These are phyloP conservation scores for Hemichromis elongatus DNA, from an alignment of 2,113 vertebrate species.

Conservation along the genomic window DNA sequence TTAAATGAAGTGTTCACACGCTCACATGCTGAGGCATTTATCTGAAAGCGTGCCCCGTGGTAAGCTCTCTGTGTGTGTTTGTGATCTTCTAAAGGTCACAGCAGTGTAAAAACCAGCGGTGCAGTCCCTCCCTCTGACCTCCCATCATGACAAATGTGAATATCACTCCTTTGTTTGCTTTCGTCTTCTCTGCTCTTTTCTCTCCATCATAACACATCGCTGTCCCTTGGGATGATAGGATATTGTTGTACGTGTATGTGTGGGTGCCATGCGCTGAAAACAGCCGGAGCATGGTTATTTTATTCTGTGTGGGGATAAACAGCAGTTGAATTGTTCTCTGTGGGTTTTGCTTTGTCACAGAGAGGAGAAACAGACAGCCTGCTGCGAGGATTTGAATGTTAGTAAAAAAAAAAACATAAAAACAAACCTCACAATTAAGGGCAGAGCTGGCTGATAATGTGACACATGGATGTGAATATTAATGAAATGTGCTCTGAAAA, in stretches of 20 bases:
- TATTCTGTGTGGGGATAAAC: neutral
- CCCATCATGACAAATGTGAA: conserved; percentile 4
- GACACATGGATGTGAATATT: neutral
- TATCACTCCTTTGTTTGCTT: neutral
- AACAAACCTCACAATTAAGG: neutral
- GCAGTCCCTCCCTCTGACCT: conserved; percentile 5
- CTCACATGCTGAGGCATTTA: neutral
- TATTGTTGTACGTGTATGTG: neutral
- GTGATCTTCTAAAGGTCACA: conserved; percentile 23
- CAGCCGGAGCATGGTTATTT: neutral
- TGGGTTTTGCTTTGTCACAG: neutral
- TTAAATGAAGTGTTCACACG: neutral
- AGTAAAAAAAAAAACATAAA: neutral
- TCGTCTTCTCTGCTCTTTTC: neutral
- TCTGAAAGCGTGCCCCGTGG: neutral
- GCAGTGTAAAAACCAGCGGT: neutral
- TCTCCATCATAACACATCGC: neutral
- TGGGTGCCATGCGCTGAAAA: neutral
- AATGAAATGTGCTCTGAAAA: neutral
- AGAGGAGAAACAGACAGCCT: neutral
- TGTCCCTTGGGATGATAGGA: neutral
- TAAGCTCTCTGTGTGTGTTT: neutral
- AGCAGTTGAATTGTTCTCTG: neutral
- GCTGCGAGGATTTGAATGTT: neutral
- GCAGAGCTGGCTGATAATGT: neutral